Conservation (phyloP, 2,113 vertebrate species). For the Casuarius casuarius region DNA sequence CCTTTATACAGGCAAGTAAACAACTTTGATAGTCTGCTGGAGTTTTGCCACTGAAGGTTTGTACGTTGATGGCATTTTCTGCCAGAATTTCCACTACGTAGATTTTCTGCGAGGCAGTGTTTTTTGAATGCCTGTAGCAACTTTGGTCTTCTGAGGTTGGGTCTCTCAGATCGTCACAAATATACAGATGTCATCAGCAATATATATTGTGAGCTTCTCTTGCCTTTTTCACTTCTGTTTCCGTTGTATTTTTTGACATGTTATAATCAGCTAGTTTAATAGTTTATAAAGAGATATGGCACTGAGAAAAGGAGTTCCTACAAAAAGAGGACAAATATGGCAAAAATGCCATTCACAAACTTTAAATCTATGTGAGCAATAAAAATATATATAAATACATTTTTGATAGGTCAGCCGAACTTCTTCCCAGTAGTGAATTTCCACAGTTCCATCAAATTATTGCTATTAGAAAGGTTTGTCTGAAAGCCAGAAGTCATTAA, state of each 20-base stretch:
- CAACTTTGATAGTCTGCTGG: conserved; percentile 37
- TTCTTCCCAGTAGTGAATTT: not conserved
- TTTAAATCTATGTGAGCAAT: not conserved
- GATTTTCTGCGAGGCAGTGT: not conserved
- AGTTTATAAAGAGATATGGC: not conserved
- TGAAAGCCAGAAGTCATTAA: not conserved
- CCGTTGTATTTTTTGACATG: not conserved
- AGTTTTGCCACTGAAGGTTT: conserved; percentile 43
- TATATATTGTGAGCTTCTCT: not conserved
- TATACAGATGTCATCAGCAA: conserved; percentile 17
- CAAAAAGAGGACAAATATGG: not conserved
- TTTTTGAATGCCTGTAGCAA: conserved; percentile 10
- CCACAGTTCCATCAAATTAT: not conserved
- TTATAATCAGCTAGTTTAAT: not conserved
- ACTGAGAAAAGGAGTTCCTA: not conserved
- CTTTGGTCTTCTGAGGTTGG: not conserved
- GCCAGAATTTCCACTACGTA: conserved; percentile 12
- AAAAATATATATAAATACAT: not conserved
- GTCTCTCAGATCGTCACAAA: conserved; percentile 33
- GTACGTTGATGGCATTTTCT: conserved; percentile 44
- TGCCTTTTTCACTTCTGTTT: conserved; percentile 3
- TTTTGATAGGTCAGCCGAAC: not conserved
- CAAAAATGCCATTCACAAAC: not conserved
- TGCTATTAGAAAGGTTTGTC: not conserved
- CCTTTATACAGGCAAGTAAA: conserved; percentile 30